Evolutionary conservation across 1,140 invertebrate genomes (phyloP).

Genomic region (Maniola jurtina): DNA sequence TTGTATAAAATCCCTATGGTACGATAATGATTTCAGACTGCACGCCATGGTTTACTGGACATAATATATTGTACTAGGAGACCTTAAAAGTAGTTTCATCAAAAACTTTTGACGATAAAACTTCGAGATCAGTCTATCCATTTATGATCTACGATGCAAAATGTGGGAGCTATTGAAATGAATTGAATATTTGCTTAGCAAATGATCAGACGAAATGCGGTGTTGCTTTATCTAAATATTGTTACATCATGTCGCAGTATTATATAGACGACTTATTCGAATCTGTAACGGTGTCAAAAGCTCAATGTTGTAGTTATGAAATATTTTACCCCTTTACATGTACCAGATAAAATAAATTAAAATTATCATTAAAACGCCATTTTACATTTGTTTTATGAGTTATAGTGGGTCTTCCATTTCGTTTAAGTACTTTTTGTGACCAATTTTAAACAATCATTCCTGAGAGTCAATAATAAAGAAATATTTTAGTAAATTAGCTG

Average conservation of each 20-base stretch:
- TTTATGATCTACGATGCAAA: not conserved
- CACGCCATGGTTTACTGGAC: too few relatives aligned
- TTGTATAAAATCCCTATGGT: too few relatives aligned
- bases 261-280: conserved; percentile 39
- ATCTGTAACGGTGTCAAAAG: conserved; percentile 58
- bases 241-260: conserved; percentile 47
- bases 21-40: too few relatives aligned
- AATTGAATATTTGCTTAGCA: conserved; percentile 1
- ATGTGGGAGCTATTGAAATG: not conserved
- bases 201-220: conserved; percentile 20
- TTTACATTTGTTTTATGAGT: conserved; percentile 17
- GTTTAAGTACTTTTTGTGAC: conserved; percentile 18
- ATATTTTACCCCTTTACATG: conserved; percentile 28
- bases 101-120: too few relatives aligned
- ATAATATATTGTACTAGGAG: too few relatives aligned
- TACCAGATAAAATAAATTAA: conserved; percentile 13
- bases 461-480: conserved; percentile 3
- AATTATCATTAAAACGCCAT: conserved; percentile 9
- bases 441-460: not conserved
- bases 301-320: conserved; percentile 52
- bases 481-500: not conserved
- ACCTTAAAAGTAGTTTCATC: too few relatives aligned
- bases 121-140: too few relatives aligned
- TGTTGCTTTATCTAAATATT: conserved; percentile 31
- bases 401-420: conserved; percentile 30